A percentile compares a stretch with the other conserved stretches of the same genome.
phyloP scores from a whole-genome alignment of 2,888 invertebrate species.

The Aporophyla lueneburgensis region DNA sequence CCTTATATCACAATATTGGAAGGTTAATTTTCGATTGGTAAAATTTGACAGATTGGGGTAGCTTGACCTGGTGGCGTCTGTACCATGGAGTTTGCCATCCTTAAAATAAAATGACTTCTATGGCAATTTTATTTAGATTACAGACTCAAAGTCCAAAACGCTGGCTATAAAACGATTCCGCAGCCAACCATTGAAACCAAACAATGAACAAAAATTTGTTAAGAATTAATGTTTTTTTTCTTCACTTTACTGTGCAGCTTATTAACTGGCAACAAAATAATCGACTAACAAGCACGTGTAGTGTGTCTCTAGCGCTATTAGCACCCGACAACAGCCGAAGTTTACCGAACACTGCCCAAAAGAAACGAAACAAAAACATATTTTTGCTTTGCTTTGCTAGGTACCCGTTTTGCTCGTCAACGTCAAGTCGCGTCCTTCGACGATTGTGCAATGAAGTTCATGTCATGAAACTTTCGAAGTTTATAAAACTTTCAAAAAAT shows the following conservation, averaged over 20 bases:
- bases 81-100: too few species aligned
- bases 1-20: too few species aligned
- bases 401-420: slow-evolving; percentile 62
- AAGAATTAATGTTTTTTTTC: background rate
- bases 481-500: slow-evolving; percentile 56
- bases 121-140: background rate
- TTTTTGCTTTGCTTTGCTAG: slow-evolving; percentile 40
- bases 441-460: slow-evolving; percentile 83
- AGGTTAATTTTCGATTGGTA: too few species aligned
- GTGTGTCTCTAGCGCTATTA: background rate
- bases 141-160: background rate
- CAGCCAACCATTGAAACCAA: background rate
- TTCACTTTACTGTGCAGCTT: background rate
- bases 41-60: too few species aligned
- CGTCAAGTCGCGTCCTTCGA: slow-evolving; percentile 78
- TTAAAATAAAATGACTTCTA: too few species aligned
- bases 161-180: background rate
- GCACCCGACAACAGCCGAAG: slow-evolving; percentile 42
- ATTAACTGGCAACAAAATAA: slow-evolving; percentile 24
- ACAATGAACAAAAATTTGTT: background rate
- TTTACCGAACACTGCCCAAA: slow-evolving; percentile 37
- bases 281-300: slow-evolving; percentile 32
- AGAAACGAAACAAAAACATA: slow-evolving; percentile 59
- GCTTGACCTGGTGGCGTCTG: too few species aligned
- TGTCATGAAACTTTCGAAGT: slow-evolving; percentile 76